Evolutionary conservation across 1,140 invertebrate genomes (phyloP), one percentile per base, ranked within the genome.

Genomic region (Hycleus phaleratus): DNA sequence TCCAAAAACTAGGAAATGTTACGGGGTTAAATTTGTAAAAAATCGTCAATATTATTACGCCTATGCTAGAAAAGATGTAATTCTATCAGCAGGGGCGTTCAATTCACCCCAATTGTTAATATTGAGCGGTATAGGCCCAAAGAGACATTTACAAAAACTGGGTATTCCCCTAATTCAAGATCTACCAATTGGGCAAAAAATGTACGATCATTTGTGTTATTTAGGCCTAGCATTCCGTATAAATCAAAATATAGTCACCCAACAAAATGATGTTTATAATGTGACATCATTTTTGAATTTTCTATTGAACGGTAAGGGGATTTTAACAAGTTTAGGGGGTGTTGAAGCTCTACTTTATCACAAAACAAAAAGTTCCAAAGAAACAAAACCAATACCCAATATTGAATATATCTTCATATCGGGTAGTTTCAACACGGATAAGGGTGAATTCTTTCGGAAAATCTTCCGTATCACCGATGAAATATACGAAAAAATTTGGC

Each of bases 31-130:
- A 61, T 79, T 85, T 50, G 67, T 76, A 9, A 78, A 77, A 59
- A 71, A 77, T 26, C 76, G 77, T 3, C 74, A 67, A 25, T 57
- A 58, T 18, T 53, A 85, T 60, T 80, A 83, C 18, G 84, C 90
- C 4, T 74, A 82, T 24, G 90, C 89, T 0, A 82, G 74, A 8
- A 93, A 90, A 68, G 95, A 97, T 74, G 85, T 96, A 0, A 90
- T 95, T 54, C 63, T 95, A 4, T 91, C 88, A 6, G 91, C 84
- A 1, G 95, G 95, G 1, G 80, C 92, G 0, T 83, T 92, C 38
- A 87, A 87, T 68, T 86, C 88, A 1, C 87, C 90, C 0, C 88
- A 92, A 71, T 63, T 93, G 6, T 71, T 93, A 26, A 88, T 91
- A 84, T 75, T 92, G 0, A 89, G 86, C 1, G 91, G 91, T 0